A percentile compares a stretch with the other conserved stretches of the same genome.
phyloP scores from a whole-genome alignment of 2,888 invertebrate species.

The Meandrusa payeni region DNA sequence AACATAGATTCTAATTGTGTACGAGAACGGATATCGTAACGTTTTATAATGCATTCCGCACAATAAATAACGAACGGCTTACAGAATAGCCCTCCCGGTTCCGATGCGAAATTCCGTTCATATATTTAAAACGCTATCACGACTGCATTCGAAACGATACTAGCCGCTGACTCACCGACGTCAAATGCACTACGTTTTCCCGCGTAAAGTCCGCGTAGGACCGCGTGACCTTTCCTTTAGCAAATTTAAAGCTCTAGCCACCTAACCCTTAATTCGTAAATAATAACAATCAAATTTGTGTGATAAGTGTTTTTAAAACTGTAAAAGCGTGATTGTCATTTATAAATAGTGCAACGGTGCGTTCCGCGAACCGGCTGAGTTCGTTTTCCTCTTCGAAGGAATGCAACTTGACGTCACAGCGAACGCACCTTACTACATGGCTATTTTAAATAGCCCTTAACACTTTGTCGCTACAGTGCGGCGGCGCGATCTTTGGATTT shows the following conservation, averaged over 20 bases:
- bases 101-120: constrained; percentile 29
- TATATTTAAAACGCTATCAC: constrained; percentile 45
- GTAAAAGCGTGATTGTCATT: constrained; percentile 37
- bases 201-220: constrained; percentile 48
- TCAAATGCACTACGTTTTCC: constrained; percentile 57
- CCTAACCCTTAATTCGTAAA: constrained; percentile 28
- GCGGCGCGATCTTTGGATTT: constrained; percentile 24
- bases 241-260: constrained; percentile 8
- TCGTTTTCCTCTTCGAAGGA: constrained; percentile 72
- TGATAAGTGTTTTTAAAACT: constrained; percentile 12
- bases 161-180: constrained; percentile 56
- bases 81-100: constrained; percentile 25
- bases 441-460: constrained; percentile 17
- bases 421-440: constrained; percentile 43
- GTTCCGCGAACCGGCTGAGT: constrained; percentile 60
- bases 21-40: constrained; percentile 13
- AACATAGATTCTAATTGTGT: constrained; percentile 2
- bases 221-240: constrained; percentile 26
- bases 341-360: constrained; percentile 71
- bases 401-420: constrained; percentile 66
- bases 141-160: constrained; percentile 54
- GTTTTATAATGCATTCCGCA: constrained; percentile 12
- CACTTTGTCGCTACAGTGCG: constrained; percentile 4
- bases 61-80: constrained; percentile 13
- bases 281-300: constrained; percentile 31